phyloP scores from a whole-genome alignment of 2,888 invertebrate genomes.

The Polyommatus iphigenia region DNA sequence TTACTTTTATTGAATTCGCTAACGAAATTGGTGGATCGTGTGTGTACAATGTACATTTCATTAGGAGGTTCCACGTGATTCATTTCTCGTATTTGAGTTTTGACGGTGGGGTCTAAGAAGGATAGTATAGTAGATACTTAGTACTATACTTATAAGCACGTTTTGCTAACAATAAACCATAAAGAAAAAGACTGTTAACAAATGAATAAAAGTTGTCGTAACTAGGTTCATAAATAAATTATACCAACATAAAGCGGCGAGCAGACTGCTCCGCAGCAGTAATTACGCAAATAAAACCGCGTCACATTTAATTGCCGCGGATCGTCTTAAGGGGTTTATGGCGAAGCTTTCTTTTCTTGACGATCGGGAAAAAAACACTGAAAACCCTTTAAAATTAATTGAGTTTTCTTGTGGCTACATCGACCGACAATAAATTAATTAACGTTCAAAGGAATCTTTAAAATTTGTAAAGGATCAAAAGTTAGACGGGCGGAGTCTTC shows the following conservation, averaged over 20 bases:
- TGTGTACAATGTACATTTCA: background rate
- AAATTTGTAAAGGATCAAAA: conserved; percentile 78
- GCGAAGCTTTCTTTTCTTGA: conserved; percentile 52
- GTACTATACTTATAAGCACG: too few species aligned
- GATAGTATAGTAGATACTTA: too few species aligned
- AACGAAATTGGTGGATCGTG: background rate
- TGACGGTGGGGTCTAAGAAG: too few species aligned
- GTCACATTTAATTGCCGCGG: conserved; percentile 62
- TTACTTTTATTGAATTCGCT: conserved; percentile 26
- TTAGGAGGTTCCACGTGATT: background rate
- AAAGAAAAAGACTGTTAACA: conserved; percentile 14
- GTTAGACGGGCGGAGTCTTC: conserved; percentile 68
- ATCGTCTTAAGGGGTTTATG: conserved; percentile 67
- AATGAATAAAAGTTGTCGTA: background rate
- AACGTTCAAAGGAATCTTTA: conserved; percentile 78
- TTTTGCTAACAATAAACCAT: background rate
- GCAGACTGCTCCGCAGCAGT: background rate
- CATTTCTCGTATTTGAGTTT: background rate
- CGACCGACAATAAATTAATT: conserved; percentile 78
- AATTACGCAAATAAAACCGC: conserved; percentile 37
- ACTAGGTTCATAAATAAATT: conserved; percentile 20
- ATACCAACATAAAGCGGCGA: conserved; percentile 12
- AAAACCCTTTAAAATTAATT: conserved; percentile 81
- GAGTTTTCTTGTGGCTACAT: conserved; percentile 80
- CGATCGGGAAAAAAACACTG: conserved; percentile 69